phyloP scores from a whole-genome alignment of 1,140 invertebrate genomes.

The Eulimnadia texana region DNA sequence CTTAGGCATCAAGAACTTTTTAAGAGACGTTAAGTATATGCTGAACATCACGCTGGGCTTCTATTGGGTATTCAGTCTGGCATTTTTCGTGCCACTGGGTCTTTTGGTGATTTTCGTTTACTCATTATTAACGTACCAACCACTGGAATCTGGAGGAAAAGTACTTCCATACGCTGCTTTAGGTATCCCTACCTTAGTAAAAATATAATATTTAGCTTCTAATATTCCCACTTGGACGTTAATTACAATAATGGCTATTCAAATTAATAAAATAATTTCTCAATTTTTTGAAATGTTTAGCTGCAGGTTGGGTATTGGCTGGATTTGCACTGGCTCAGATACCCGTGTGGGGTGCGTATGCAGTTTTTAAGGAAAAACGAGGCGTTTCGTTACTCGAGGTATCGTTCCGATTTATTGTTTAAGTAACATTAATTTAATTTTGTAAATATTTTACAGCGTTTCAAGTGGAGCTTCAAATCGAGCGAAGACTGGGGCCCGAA shows the following conservation, averaged over 20 bases:
- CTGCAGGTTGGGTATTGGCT: constrained; percentile 35
- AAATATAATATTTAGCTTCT: no score
- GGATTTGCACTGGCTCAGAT: constrained; percentile 38
- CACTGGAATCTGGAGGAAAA: constrained; percentile 15
- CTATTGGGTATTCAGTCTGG: constrained; percentile 40
- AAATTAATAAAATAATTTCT: no score
- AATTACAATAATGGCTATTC: no score
- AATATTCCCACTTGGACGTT: no score
- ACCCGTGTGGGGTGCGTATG: constrained; percentile 36
- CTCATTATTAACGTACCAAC: constrained; percentile 14
- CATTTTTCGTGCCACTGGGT: constrained; percentile 33
- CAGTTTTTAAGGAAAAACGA: constrained; percentile 19
- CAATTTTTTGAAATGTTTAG: constrained; percentile 20
- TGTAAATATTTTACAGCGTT: constrained; percentile 29
- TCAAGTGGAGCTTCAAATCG: constrained; percentile 33
- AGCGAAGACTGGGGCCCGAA: constrained; percentile 44
- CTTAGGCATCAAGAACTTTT: constrained; percentile 34
- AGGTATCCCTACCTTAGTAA: no score
- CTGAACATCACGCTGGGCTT: constrained; percentile 30
- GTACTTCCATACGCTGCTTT: constrained; percentile 17
- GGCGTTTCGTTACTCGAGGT: constrained; percentile 19
- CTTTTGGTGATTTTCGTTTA: constrained; percentile 29
- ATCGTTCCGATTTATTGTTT: no score
- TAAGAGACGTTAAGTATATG: constrained; percentile 37
- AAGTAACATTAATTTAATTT: neutral